A percentile compares a stretch with the other conserved stretches of the same genome.
Evolutionary conservation across 1,140 invertebrate genomes (phyloP).

Genomic region (Drosophila lini): DNA sequence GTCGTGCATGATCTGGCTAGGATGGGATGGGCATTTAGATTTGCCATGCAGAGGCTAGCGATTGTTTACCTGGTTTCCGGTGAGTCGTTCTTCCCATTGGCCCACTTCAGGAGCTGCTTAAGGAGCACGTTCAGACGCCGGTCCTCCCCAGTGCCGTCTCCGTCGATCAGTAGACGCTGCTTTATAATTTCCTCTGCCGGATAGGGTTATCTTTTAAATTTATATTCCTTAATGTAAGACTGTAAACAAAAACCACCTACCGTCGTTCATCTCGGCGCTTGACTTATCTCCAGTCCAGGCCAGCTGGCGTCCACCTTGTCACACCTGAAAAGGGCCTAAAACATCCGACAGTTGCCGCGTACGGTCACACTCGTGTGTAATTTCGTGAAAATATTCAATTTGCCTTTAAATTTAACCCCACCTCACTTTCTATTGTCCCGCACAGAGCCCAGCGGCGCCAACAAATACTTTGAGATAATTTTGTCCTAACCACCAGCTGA

Average conservation of each 20-base stretch:
- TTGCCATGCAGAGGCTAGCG: background rate
- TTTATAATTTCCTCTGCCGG: constrained; percentile 94
- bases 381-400: constrained; percentile 29
- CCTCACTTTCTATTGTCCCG: background rate
- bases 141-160: constrained; percentile 98
- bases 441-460: background rate
- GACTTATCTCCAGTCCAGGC: background rate
- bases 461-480: background rate
- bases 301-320: constrained; percentile 8
- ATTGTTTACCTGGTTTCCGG: constrained; percentile 88
- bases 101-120: constrained; percentile 96
- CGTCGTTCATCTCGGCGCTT: constrained; percentile 63
- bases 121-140: constrained; percentile 93
- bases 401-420: background rate
- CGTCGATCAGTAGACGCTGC: constrained; percentile 95
- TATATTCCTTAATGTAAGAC: background rate
- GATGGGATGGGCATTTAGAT: constrained; percentile 38
- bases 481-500: background rate
- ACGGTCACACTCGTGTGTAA: constrained; percentile 21
- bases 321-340: background rate
- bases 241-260: constrained; percentile 36
- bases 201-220: background rate
- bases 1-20: constrained; percentile 89
- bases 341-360: constrained; percentile 1
- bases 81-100: constrained; percentile 88